These are phyloP conservation scores for Megastigmus dorsalis DNA, from an alignment of 2,888 invertebrate genomes.

Conservation along the genomic window DNA sequence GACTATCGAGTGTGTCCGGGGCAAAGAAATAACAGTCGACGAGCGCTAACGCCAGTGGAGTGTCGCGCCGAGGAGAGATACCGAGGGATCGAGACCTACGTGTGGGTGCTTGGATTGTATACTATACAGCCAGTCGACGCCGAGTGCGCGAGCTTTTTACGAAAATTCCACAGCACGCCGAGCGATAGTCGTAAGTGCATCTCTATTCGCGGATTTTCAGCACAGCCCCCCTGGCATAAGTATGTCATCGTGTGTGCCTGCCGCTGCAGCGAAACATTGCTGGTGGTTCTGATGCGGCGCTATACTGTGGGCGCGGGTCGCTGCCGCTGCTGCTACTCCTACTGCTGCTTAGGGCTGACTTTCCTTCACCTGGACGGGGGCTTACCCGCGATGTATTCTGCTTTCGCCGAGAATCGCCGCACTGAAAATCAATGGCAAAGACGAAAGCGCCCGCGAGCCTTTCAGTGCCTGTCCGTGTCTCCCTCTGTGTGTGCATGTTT, in stretches of 20 bases:
- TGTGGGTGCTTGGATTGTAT: too few species aligned
- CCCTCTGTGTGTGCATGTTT: background rate
- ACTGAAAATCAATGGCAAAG: background rate
- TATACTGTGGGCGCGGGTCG: too few species aligned
- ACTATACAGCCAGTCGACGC: too few species aligned
- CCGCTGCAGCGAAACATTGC: background rate
- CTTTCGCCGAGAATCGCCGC: too few species aligned
- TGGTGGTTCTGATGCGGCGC: too few species aligned
- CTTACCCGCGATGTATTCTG: background rate
- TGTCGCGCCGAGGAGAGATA: background rate
- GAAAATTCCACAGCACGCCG: slow-evolving; percentile 18
- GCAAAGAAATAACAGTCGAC: background rate
- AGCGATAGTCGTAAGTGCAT: slow-evolving; percentile 26
- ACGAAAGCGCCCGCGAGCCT: background rate
- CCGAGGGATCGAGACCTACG: too few species aligned
- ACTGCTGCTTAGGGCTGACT: background rate
- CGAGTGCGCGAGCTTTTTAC: background rate
- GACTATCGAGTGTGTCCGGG: background rate
- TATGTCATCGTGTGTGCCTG: background rate
- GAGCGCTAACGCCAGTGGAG: background rate
- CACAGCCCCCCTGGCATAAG: background rate
- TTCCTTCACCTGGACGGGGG: background rate
- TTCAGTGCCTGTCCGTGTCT: background rate
- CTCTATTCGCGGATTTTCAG: background rate
- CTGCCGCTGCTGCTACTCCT: background rate